phyloP scores from a whole-genome alignment of 1,140 invertebrate species.

The Globodera ellingtonae region DNA sequence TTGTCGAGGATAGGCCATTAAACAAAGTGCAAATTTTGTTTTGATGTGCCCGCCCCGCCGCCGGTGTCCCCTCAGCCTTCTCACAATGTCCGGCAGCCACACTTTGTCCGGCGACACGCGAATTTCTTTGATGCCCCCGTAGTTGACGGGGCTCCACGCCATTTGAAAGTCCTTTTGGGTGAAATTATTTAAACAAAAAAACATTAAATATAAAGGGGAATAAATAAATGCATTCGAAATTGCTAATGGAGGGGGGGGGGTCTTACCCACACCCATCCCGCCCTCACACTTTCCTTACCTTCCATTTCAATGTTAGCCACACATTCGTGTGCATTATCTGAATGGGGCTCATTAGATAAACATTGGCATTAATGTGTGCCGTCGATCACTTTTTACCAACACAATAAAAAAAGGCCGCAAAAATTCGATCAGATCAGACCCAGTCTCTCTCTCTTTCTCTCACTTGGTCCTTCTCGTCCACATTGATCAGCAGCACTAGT shows the following conservation, averaged over 20 bases:
- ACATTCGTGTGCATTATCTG: slow-evolving; percentile 65
- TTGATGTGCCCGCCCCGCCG: too few species aligned
- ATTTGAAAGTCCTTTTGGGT: slow-evolving; percentile 78
- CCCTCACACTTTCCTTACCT: slow-evolving; percentile 67
- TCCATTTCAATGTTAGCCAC: slow-evolving; percentile 76
- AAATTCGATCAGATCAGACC: background rate
- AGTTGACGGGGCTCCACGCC: slow-evolving; percentile 95
- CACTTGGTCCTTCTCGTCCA: slow-evolving; percentile 76
- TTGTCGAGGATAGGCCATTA: too few species aligned
- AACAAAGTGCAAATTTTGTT: too few species aligned
- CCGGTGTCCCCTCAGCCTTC: background rate
- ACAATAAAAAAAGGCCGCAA: background rate
- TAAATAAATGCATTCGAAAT: too few species aligned
- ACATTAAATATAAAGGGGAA: background rate
- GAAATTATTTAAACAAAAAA: background rate
- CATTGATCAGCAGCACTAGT: slow-evolving; percentile 97
- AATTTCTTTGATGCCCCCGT: slow-evolving; percentile 91
- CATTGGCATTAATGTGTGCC: background rate
- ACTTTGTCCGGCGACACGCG: slow-evolving; percentile 89
- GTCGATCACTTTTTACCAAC: background rate
- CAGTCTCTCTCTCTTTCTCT: background rate
- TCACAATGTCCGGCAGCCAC: slow-evolving; percentile 95
- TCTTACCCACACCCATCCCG: too few species aligned
- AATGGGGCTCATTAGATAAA: background rate
- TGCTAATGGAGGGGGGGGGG: too few species aligned